These are phyloP conservation scores for Cossypha heuglini DNA, from an alignment of 2,797 vertebrate genomes.

Conservation along the genomic window DNA sequence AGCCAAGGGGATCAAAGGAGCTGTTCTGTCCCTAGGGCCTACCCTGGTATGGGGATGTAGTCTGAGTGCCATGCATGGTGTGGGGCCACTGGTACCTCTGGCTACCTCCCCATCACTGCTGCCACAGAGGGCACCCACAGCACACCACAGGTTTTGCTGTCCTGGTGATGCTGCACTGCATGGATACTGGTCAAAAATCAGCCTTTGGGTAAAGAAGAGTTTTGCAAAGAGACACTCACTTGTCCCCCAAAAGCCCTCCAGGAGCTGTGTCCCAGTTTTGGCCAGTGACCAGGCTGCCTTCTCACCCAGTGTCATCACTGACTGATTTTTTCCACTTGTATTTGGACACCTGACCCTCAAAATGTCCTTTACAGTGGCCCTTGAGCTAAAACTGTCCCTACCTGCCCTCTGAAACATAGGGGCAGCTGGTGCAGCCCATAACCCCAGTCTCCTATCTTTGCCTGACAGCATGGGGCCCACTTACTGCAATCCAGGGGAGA, in stretches of 20 bases:
- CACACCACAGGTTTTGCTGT: neutral
- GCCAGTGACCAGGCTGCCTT: neutral
- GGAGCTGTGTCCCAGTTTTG: neutral
- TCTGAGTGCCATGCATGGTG: neutral
- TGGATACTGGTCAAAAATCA: neutral
- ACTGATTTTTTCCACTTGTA: neutral
- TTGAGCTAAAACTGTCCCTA: neutral
- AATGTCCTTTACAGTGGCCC: neutral
- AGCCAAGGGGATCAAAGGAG: neutral
- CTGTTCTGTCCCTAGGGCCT: neutral
- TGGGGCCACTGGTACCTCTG: neutral
- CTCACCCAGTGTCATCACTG: neutral
- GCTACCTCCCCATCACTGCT: neutral
- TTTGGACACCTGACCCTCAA: neutral
- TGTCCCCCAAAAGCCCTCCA: neutral
- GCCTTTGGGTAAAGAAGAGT: neutral
- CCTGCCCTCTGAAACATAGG: neutral
- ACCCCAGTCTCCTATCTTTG: neutral
- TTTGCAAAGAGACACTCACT: neutral
- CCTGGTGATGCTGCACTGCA: neutral
- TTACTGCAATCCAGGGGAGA: neutral
- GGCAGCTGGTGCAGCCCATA: neutral
- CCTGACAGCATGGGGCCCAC: neutral
- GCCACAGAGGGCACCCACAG: neutral
- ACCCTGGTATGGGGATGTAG: fast-evolving